Base-by-base conservation (phyloP, 2,888 invertebrate species). In the Aporophyla nigra region DNA sequence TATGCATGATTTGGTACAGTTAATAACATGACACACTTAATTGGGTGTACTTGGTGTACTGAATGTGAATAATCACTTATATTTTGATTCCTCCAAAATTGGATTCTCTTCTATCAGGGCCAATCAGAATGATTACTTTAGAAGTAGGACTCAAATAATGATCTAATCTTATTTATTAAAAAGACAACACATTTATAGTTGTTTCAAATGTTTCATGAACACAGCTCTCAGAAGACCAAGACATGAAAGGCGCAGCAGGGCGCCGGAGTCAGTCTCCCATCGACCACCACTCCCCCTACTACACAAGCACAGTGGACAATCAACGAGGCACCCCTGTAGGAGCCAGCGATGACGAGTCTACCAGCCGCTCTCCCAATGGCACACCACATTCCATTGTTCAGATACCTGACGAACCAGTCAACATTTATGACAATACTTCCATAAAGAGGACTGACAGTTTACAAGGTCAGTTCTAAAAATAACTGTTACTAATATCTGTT, bases 321-420 rank as follows among this genome's bases (percentile, higher is more conserved):
- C 96, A 93, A 79, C 89, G 97, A 82, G 97, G 95, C 24, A 94
- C 95, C 2, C 97, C 97, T 0, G 96, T 94, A 5, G 97, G 97
- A 16, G 97, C 97, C 21, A 96, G 96, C 87, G 94, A 97, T 85
- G 97, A 97, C 85, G 97, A 96, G 85, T 94, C 96, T n/a, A 94
- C 94, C 53, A 92, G 91, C 84, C 92, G 95, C 40, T 94, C 93
- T 67, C 93, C 96, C 54, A 97, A 97, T n/a, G 97, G 97, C 80
- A 97, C 97, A 16, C 97, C 97, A 88, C 98, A 98, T 96, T 98
- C 98, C 82, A 97, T 98, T 78, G 97, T 98, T 24, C 97, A 98
- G 93, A 97, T 98, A 43, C 97, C 97, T 77, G 97, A 97, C 82
- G 96, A 97, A 51, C 88, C 93, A 71, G 93, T 93, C 53, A 95